Evolutionary conservation across 2,888 invertebrate species (phyloP), one percentile per base, ranked within the genome.

Genomic region (Melinaea marsaeus): DNA sequence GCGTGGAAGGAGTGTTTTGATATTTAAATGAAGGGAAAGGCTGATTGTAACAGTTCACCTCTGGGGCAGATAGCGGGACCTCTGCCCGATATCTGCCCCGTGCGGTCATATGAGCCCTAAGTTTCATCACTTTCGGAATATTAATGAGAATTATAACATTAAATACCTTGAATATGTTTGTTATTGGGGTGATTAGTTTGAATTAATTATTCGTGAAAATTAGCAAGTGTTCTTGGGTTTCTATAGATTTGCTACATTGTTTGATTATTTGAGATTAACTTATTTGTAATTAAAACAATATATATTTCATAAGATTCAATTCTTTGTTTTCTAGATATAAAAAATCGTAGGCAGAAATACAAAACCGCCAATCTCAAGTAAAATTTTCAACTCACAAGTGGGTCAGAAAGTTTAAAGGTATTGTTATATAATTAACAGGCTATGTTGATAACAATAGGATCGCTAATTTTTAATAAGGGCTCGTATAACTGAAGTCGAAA

Each of bases 1-100:
- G 82, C 81, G 83, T 79, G 79, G 83, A 81, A 80, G 80, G 78
- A 69, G 79, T 89, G 89, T 89, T 90, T 90, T 89, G 81, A 87
- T 90, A 90, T 90, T 88, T 84, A 88, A 90, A 90, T 90, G 79
- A 89, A 86, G 89, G 87, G 86, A 75, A 79, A 77, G 84, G 79
- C 77, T 84, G 85, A 86, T 85, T 85, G 85, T 84, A 79, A 83
- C 79, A 75, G 79, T 83, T 83, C 80, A 84, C 79, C 74, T 76
- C 75, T 69, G 73, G 22, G 74, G 73, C 67, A 59, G 56, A 62
- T 22, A 22, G 22, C 22, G 22, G 67, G 68, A 67, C 67, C 69
- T 48, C 22, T 22, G 22, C 22, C 22, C 22, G 48, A 61, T 65
- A 68, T 66, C 65, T 60, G 64, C 72, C 68, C 61, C 56, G 58